Base-by-base conservation (phyloP, 1,140 invertebrate genomes). In the Danaus plexippus region DNA sequence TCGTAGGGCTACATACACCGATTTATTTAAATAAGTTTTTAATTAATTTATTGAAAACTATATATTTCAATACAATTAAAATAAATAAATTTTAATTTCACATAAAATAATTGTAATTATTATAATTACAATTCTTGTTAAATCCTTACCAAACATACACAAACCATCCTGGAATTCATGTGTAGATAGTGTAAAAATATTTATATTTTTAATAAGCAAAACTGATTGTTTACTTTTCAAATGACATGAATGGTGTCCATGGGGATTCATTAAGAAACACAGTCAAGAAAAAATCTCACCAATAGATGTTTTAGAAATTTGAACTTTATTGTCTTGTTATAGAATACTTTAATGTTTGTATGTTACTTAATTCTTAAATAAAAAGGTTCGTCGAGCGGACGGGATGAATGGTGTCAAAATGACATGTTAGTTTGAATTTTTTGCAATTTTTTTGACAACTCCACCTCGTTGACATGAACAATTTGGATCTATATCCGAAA, bases 391-490 rank as follows among this genome's bases (percentile, higher is more conserved):
- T 66, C 75, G 71, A 71, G 64, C 74, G 73, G 70, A 65, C 77
- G 71, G 78, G 62, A 82, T 85, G 82, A 80, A 83, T 83, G 78
- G 75, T 83, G 82, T 85, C 82, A 85, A 82, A 80, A 80, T 83
- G 79, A 83, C 80, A 77, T 80, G 80, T 73, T 69, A 80, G 68
- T 73, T 80, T 73, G 59, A 53, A 71, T 77, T 83, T 59, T 81
- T 81, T 80, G 73, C 72, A 50, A 71, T 74, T 74, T 73, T 73
- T 76, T 71, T 63, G 62, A 63, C 63, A 54, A 42, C 52, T 43
- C 43, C 53, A 22, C 55, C 40, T 13, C 18, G 51, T 44, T 57
- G 62, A 56, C 52, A 54, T 11, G 54, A 52, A 18, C 52, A 52
- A 46, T 47, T 51, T 55, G 52, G 52, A 22, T 10, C 12, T 57